These are phyloP conservation scores for Rousettus madagascariensis DNA, from an alignment of 2,797 vertebrate genomes.

Conservation along the genomic window DNA sequence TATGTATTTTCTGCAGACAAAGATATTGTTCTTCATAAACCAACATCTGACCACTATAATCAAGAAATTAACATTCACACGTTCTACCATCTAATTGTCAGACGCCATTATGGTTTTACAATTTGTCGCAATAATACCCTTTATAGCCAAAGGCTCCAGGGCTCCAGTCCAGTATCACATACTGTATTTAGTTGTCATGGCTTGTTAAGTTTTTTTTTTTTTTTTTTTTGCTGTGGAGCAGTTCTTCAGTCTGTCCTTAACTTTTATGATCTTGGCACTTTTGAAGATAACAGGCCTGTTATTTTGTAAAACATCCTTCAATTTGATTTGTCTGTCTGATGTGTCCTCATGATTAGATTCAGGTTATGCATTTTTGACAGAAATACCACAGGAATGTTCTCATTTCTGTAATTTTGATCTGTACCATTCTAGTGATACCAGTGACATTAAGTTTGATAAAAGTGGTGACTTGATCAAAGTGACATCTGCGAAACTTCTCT, in stretches of 20 bases:
- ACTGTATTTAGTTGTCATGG: neutral
- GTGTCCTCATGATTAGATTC: neutral
- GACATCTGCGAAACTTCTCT: neutral
- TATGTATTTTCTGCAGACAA: neutral
- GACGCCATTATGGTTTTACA: neutral
- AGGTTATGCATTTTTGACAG: neutral
- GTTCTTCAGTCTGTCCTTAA: neutral
- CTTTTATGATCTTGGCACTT: neutral
- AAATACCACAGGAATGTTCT: neutral
- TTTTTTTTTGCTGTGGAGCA: neutral
- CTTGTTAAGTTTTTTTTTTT: neutral
- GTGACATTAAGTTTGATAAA: neutral
- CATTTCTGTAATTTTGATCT: neutral
- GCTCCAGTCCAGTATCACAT: neutral
- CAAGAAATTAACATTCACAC: neutral
- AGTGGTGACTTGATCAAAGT: neutral
- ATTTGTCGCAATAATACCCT: neutral
- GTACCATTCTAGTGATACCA: neutral
- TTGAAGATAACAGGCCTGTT: neutral
- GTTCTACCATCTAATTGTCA: neutral
- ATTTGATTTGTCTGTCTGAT: neutral
- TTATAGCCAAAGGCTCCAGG: neutral
- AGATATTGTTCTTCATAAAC: neutral
- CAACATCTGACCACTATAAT: neutral
- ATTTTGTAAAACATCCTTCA: neutral